Percentiles rank a stretch among this genome's conserved stretches.
phyloP scores from a whole-genome alignment of 1,140 invertebrate genomes.

The Stenopsyche tienmushanensis region DNA sequence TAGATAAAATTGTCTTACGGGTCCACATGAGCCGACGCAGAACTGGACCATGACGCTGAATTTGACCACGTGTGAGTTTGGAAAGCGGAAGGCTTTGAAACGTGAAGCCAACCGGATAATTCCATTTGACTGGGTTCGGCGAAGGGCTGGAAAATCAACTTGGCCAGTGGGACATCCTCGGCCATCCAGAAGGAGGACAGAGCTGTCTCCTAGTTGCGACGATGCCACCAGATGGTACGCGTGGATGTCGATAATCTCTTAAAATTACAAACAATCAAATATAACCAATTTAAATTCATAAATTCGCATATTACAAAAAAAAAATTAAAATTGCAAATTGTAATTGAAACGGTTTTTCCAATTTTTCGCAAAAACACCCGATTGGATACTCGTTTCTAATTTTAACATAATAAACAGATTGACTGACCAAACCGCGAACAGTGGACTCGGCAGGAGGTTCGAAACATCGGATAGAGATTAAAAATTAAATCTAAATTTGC shows the following conservation, averaged over 20 bases:
- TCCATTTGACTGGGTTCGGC: slow-evolving; percentile 47
- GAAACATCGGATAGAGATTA: too few relatives aligned
- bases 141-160: slow-evolving; percentile 55
- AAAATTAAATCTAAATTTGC: too few relatives aligned
- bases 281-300: too few relatives aligned
- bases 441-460: too few relatives aligned
- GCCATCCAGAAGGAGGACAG: slow-evolving; percentile 60
- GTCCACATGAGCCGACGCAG: slow-evolving; percentile 61
- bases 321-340: too few relatives aligned
- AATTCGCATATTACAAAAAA: too few relatives aligned
- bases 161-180: slow-evolving; percentile 63
- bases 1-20: slow-evolving; percentile 50
- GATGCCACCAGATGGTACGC: slow-evolving; percentile 58
- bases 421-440: too few relatives aligned
- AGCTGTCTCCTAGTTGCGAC: slow-evolving; percentile 53
- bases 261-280: neutral
- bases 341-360: too few relatives aligned
- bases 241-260: slow-evolving; percentile 50
- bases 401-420: too few relatives aligned
- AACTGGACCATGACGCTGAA: slow-evolving; percentile 71
- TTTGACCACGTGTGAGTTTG: slow-evolving; percentile 64
- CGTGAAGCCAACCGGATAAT: slow-evolving; percentile 50
- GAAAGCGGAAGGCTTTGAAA: slow-evolving; percentile 72
- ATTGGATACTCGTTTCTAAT: too few relatives aligned
- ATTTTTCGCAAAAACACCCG: too few relatives aligned